Percentiles rank a stretch among this genome's conserved stretches.
Conservation (phyloP, 2,113 vertebrate genomes). For the Cinclus cinclus region DNA sequence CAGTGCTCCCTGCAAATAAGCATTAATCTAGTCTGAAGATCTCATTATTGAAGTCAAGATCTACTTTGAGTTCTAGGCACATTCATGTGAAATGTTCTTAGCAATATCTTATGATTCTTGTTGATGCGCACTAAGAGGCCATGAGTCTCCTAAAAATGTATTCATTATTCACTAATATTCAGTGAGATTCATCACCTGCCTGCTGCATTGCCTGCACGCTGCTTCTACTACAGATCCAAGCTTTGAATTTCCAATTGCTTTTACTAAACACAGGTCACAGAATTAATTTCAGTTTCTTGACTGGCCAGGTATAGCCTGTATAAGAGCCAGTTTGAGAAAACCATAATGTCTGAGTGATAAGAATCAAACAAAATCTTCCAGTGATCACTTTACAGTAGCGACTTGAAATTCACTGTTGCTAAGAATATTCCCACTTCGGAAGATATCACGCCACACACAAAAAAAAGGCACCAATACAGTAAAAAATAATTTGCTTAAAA, state of each 20-base stretch:
- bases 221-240: not conserved
- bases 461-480: not conserved
- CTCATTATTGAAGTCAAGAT: conserved; percentile 34
- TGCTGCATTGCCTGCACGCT: rapidly evolving
- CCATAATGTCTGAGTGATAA: not conserved
- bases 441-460: not conserved
- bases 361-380: not conserved
- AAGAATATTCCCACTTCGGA: not conserved
- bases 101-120: not conserved
- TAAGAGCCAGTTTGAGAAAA: not conserved
- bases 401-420: not conserved
- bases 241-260: conserved; percentile 8
- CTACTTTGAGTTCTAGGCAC: conserved; percentile 14
- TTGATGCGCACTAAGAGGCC: not conserved
- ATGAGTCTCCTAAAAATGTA: not conserved
- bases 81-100: not conserved
- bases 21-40: conserved; percentile 30
- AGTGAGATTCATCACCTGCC: not conserved
- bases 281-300: not conserved
- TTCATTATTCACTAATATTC: not conserved
- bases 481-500: conserved; percentile 15
- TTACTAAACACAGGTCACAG: not conserved
- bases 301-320: not conserved
- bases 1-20: not conserved
- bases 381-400: not conserved